Conservation (phyloP, 2,797 vertebrate genomes). For the Chloroceryle inda region DNA sequence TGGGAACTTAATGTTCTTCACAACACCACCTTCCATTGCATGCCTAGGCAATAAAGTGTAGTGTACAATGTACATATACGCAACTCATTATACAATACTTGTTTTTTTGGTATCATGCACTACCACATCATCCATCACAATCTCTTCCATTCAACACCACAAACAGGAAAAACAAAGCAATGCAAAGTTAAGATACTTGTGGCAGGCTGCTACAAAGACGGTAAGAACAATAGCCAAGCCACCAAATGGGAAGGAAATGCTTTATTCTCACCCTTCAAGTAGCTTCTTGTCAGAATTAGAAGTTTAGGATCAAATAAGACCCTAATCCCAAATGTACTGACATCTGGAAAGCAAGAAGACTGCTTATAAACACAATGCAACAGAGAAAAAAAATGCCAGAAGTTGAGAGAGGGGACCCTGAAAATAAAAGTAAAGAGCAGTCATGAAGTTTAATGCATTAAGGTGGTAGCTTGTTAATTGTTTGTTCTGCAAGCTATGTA, state of each 20-base stretch:
- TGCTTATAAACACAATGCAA: not conserved
- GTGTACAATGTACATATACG: accelerated
- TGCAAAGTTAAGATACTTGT: not conserved
- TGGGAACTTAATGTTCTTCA: not conserved
- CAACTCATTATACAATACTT: not conserved
- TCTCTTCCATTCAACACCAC: not conserved
- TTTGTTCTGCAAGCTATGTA: not conserved
- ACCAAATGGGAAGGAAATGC: not conserved
- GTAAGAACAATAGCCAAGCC: not conserved
- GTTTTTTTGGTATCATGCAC: not conserved
- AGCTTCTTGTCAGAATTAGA: not conserved
- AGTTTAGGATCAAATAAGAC: not conserved
- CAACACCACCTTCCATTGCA: not conserved
- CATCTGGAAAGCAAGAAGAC: not conserved
- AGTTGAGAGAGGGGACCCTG: not conserved
- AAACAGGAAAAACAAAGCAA: not conserved
- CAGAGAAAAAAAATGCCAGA: not conserved
- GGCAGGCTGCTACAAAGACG: not conserved
- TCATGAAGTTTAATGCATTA: not conserved
- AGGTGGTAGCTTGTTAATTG: not conserved
- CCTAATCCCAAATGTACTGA: not conserved
- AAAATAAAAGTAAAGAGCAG: not conserved
- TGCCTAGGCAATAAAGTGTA: not conserved
- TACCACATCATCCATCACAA: not conserved
- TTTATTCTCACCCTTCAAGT: not conserved